Evolutionary conservation across 2,888 invertebrate species (phyloP).

Genomic region (Macaria notata): DNA sequence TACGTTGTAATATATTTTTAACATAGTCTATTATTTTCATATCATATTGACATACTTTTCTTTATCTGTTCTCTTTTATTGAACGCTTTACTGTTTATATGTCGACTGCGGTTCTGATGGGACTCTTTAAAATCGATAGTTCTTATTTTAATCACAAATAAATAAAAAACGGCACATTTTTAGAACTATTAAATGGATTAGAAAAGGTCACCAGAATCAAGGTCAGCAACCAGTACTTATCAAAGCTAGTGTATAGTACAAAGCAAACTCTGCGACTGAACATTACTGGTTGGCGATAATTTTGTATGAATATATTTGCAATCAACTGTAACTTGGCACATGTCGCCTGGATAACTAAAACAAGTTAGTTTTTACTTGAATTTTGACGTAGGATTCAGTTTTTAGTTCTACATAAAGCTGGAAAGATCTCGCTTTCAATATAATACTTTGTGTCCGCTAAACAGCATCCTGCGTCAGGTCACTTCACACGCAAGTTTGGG

Average conservation of each 20-base stretch:
- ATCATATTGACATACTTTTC: slow-evolving; percentile 26
- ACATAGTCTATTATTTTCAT: slow-evolving; percentile 8
- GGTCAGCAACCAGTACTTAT: slow-evolving; percentile 31
- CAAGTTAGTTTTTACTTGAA: no score
- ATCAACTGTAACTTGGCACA: slow-evolving; percentile 36
- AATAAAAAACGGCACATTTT: no score
- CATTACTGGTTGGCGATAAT: slow-evolving; percentile 61
- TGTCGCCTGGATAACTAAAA: no score
- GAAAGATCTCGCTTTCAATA: no score
- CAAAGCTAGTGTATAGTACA: slow-evolving; percentile 48
- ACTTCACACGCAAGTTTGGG: slow-evolving; percentile 46
- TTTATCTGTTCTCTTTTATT: slow-evolving; percentile 23
- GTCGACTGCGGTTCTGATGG: no score
- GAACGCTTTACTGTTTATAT: not conserved
- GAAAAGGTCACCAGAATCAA: no score
- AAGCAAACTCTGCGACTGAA: slow-evolving; percentile 39
- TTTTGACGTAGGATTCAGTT: no score
- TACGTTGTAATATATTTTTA: slow-evolving; percentile 14
- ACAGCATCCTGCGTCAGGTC: slow-evolving; percentile 32
- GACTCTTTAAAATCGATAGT: no score
- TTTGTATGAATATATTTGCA: slow-evolving; percentile 23
- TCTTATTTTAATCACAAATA: no score
- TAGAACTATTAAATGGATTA: no score
- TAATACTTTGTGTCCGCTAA: no score
- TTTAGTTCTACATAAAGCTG: no score